phyloP scores from a whole-genome alignment of 2,113 vertebrate genomes.

The Clarias magur region DNA sequence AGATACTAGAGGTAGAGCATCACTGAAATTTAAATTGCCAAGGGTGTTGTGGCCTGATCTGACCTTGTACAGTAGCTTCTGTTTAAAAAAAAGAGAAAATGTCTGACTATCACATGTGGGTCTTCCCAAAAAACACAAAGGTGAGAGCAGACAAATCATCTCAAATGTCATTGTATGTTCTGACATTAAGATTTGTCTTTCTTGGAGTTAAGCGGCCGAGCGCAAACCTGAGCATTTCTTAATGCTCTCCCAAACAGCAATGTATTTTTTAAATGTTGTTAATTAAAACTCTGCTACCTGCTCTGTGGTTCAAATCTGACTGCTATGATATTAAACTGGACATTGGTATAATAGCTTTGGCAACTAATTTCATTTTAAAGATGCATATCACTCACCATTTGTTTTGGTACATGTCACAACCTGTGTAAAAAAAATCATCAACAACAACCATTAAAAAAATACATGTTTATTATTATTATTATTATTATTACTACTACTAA shows the following conservation, averaged over 20 bases:
- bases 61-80: too few species aligned
- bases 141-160: not conserved
- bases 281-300: not conserved
- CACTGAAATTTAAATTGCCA: not conserved
- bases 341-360: not conserved
- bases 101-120: too few species aligned
- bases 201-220: not conserved
- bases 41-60: not conserved
- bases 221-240: not conserved
- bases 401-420: not conserved
- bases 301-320: not conserved
- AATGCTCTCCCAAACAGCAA: not conserved
- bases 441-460: not conserved
- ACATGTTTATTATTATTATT: not conserved
- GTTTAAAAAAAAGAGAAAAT: too few species aligned
- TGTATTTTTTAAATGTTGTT: not conserved
- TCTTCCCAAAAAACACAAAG: not conserved
- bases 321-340: not conserved
- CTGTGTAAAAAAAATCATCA: not conserved
- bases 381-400: constrained; percentile 9
- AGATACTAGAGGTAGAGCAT: not conserved
- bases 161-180: not conserved
- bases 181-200: too few species aligned
- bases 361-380: not conserved
- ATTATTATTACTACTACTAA: too few species aligned